Conservation (phyloP, 1,140 invertebrate species). For the Halictus rubicundus region DNA sequence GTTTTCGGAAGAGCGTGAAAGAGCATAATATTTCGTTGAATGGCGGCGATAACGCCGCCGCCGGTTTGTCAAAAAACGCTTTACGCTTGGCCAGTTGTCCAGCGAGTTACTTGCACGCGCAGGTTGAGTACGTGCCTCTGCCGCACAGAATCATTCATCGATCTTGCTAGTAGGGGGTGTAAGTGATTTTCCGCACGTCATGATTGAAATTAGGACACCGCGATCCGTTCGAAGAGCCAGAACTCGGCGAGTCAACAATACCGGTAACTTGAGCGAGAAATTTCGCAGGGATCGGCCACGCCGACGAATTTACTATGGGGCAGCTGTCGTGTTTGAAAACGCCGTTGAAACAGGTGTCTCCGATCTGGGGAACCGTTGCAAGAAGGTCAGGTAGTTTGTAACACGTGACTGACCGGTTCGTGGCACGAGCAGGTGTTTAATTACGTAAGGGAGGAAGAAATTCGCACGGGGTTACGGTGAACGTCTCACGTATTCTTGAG, state of each 20-base stretch:
- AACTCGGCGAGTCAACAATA: not conserved
- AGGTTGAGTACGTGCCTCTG: too few species aligned
- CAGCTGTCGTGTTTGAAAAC: constrained; percentile 17
- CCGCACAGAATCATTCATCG: too few species aligned
- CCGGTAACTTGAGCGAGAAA: not conserved
- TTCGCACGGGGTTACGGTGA: constrained; percentile 15
- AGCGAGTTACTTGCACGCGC: not conserved
- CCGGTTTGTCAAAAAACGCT: constrained; percentile 40
- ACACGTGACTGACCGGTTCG: constrained; percentile 40
- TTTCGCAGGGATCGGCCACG: not conserved
- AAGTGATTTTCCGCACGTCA: not conserved
- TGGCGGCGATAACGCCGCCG: constrained; percentile 34
- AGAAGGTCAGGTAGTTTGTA: constrained; percentile 40
- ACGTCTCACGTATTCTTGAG: not conserved
- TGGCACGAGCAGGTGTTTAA: constrained; percentile 34
- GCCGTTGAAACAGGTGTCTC: constrained; percentile 37
- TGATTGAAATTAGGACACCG: not conserved
- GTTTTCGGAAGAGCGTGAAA: not conserved
- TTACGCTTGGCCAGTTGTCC: constrained; percentile 1
- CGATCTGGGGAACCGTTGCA: constrained; percentile 26
- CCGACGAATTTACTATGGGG: not conserved
- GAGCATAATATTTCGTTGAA: constrained; percentile 32
- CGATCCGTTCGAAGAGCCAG: not conserved
- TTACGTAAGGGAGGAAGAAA: constrained; percentile 25
- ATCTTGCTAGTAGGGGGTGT: too few species aligned